Base-by-base conservation (phyloP, 2,888 invertebrate species). In the Drosophila eohydei region DNA sequence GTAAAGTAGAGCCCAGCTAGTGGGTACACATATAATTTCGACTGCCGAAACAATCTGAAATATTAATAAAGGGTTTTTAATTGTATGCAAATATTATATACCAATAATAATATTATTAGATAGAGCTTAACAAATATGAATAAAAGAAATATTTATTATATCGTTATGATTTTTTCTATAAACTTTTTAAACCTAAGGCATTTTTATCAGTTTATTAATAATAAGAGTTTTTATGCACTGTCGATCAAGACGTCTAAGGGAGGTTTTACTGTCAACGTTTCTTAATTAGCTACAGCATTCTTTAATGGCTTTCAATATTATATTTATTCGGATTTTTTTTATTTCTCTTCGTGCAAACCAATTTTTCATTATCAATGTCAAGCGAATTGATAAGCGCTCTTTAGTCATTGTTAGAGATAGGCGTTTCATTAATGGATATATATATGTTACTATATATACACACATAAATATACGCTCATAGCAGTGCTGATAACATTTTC, bases 341-440 rank as follows among this genome's bases (percentile, higher is more conserved):
- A 32, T 50, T 51, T 64, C 21, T 43, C 43, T 40, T 52, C 36
- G 52, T 34, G 30, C 38, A 67, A 38, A 34, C 48, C 48, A 55
- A 34, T 50, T 70, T 85, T 83, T 86, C 83, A 86, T 80, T 83
- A 83, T 83, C 83, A 83, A 83, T 86, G 83, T 86, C 87, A 86
- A 83, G 83, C 63, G 43, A 65, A 62, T 64, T 30, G 86, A 83
- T 85, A 83, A 81, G 70, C 57, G 34, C 6, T 36, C 26, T 36
- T 52, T 40, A 56, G 64, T 61, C 64, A 71, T 55, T 30, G 16
- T 7, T 50, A 30, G 40, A 43, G 71, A 59, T 74, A 67, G 43
- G 48, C 51, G 16, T 44, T 77, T 81, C 61, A 70, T 80, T 81
- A 80, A 81, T 83, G 81, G 81, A 81, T 86, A 34, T 21, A 41